Conservation (phyloP, 2,113 vertebrate species). For the Rissa tridactyla region DNA sequence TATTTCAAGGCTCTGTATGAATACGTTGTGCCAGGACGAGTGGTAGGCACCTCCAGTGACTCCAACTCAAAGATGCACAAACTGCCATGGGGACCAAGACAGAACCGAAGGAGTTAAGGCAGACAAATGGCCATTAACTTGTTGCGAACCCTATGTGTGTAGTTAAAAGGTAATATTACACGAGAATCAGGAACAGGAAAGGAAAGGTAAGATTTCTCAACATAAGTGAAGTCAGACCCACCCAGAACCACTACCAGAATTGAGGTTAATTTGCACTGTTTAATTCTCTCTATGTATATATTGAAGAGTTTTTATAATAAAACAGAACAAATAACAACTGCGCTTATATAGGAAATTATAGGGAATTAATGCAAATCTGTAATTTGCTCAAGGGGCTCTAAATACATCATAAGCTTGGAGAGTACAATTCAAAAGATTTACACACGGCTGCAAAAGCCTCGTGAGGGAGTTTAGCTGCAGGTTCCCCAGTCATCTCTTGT, state of each 20-base stretch:
- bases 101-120: not conserved
- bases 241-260: not conserved
- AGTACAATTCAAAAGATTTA: not conserved
- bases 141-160: accelerated
- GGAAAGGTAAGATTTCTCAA: not conserved
- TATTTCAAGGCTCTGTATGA: not conserved
- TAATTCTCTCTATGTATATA: not conserved
- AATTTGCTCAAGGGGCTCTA: not conserved
- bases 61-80: not conserved
- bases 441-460: not conserved
- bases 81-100: accelerated
- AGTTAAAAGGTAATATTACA: not conserved
- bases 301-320: not conserved
- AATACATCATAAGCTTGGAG: not conserved
- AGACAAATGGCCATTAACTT: accelerated
- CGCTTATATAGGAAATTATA: not conserved
- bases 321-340: not conserved
- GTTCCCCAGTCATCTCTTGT: not conserved
- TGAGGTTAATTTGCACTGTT: not conserved
- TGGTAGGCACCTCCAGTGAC: not conserved
- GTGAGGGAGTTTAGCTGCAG: not conserved
- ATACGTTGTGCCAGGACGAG: accelerated
- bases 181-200: not conserved
- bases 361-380: not conserved
- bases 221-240: not conserved